Conservation (phyloP, 2,888 invertebrate species). For the Epinotia brunnichana region DNA sequence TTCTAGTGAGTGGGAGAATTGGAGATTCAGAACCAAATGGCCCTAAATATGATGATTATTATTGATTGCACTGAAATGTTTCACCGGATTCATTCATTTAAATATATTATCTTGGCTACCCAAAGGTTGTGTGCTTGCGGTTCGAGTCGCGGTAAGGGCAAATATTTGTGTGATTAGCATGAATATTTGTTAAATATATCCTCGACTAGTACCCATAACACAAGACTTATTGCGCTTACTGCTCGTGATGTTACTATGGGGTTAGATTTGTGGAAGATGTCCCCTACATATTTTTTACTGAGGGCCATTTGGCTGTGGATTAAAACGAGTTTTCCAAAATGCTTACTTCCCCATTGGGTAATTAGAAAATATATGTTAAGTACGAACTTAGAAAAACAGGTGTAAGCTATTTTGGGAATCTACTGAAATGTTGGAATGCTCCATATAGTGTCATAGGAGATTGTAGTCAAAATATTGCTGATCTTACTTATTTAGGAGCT, state of each 20-base stretch:
- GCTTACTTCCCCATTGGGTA: not conserved
- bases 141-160: too few species aligned
- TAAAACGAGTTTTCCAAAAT: constrained; percentile 6
- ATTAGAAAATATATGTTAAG: constrained; percentile 1
- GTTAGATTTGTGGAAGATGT: too few species aligned
- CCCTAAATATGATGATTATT: not conserved
- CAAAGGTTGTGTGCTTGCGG: too few species aligned
- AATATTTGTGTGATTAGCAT: too few species aligned
- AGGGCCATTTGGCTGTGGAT: constrained; percentile 8
- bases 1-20: constrained; percentile 52
- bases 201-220: too few species aligned
- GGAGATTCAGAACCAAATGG: not conserved
- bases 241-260: too few species aligned
- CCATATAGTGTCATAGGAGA: constrained; percentile 44
- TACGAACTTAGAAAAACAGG: not conserved
- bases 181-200: too few species aligned
- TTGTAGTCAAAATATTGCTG: constrained; percentile 54
- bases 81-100: too few species aligned
- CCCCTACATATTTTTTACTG: not conserved
- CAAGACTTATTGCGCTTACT: too few species aligned
- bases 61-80: too few species aligned
- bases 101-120: too few species aligned
- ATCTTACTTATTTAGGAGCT: constrained; percentile 52
- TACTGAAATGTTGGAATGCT: constrained; percentile 53
- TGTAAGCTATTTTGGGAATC: not conserved